Evolutionary conservation across 2,888 invertebrate species (phyloP).

Genomic region (Drosophila mimica): DNA sequence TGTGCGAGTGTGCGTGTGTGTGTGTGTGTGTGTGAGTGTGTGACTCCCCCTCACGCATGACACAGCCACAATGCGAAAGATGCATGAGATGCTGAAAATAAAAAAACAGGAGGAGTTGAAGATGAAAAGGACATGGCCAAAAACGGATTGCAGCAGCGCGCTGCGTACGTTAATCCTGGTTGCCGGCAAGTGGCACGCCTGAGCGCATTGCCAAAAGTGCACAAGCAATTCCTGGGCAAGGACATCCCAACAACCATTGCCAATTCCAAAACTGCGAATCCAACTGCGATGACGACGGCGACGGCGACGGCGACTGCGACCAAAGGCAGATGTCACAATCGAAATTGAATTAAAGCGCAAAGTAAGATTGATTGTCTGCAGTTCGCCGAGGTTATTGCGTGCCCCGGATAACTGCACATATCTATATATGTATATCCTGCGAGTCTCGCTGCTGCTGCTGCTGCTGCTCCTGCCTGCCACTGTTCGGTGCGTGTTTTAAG

Average conservation of each 20-base stretch:
- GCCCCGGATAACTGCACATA: conserved; percentile 56
- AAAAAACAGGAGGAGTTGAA: conserved; percentile 17
- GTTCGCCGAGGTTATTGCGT: conserved; percentile 79
- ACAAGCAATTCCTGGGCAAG: conserved; percentile 31
- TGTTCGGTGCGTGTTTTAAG: conserved; percentile 13
- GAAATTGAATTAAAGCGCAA: conserved; percentile 85
- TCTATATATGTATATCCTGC: neutral
- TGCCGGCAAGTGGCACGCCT: conserved; percentile 73
- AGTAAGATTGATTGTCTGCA: conserved; percentile 85
- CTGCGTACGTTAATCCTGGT: conserved; percentile 71
- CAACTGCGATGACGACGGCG: conserved; percentile 35
- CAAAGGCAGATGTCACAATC: conserved; percentile 85
- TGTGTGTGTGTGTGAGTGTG: conserved; percentile 60
- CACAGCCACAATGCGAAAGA: conserved; percentile 47
- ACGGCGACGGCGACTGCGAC: conserved; percentile 47
- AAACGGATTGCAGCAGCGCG: conserved; percentile 68
- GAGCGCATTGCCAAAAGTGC: conserved; percentile 79
- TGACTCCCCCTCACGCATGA: conserved; percentile 66
- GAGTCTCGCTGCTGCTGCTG: neutral
- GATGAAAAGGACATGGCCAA: conserved; percentile 52
- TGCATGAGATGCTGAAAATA: conserved; percentile 37
- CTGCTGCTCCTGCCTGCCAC: neutral
- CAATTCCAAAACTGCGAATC: neutral
- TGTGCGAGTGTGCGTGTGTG: conserved; percentile 24
- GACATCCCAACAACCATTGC: neutral